Conservation (phyloP, 2,888 invertebrate genomes). For the Stictocephala bisonia region DNA sequence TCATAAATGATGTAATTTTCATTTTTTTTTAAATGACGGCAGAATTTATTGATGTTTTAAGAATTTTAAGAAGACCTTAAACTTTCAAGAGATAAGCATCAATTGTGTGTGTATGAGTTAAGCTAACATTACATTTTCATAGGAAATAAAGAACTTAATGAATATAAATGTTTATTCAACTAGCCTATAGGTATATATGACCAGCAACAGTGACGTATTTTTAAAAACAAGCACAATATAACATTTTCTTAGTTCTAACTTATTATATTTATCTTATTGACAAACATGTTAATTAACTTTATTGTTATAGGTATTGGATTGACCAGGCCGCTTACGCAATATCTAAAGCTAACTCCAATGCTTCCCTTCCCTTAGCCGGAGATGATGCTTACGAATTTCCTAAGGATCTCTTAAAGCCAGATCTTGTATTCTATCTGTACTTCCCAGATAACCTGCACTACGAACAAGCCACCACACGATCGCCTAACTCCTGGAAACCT, state of each 20-base stretch:
- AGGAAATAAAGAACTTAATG: too few species aligned
- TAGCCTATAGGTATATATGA: too few species aligned
- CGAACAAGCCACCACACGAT: slow-evolving; percentile 8
- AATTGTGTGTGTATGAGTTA: too few species aligned
- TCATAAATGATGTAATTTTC: too few species aligned
- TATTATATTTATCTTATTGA: not conserved
- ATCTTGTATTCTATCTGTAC: slow-evolving; percentile 15
- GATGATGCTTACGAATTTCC: slow-evolving; percentile 24
- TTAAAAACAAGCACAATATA: not conserved
- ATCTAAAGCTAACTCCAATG: slow-evolving; percentile 28
- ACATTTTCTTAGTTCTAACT: not conserved
- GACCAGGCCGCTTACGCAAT: slow-evolving; percentile 27
- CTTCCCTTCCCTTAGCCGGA: not conserved
- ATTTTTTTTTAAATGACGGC: too few species aligned
- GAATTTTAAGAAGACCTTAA: too few species aligned
- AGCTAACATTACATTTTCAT: too few species aligned
- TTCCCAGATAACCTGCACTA: slow-evolving; percentile 30
- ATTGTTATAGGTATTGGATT: slow-evolving; percentile 10
- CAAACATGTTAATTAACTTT: not conserved
- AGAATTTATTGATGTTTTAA: too few species aligned
- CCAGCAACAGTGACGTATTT: too few species aligned
- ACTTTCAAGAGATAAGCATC: too few species aligned
- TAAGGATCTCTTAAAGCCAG: slow-evolving; percentile 19
- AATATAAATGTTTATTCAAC: too few species aligned
- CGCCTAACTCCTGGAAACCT: slow-evolving; percentile 29